Base-by-base conservation (phyloP, 2,888 invertebrate genomes). In the Phlogophora meticulosa region DNA sequence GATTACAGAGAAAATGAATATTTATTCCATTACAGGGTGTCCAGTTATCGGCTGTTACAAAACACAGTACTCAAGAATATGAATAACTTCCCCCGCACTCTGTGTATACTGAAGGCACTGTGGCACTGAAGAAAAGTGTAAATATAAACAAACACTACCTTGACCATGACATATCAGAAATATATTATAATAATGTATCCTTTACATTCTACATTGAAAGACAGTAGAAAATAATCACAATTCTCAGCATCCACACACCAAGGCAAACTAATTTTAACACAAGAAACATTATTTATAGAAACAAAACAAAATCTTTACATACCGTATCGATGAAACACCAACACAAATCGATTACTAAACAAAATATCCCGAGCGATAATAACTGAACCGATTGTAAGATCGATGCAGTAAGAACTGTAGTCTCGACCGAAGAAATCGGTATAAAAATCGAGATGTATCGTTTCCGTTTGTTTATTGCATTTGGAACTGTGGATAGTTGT, bases 361-460 rank as follows among this genome's bases (percentile, higher is more conserved):
- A 53, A 68, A 82, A 63, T 70, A 62, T 64, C 48, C 52, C 45
- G 55, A 53, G 9, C 51, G 17, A 28, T 63, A 81, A 81, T 73
- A 77, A 81, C 78, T 76, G 81, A 83, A 83, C 83, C 76, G 72
- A 80, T 67, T 74, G 59, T 58, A 71, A 69, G 82, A 85, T 87
- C 84, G 81, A 85, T 85, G 82, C 66, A 55, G 59, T 70, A 45
- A 57, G 65, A 67, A 88, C 87, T 87, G 87, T 83, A 81, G 74
- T 69, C 75, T 68, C 76, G 66, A 73, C 59, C 78, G 71, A 81
- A 76, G 84, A 83, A 78, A 84, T 85, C 80, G 81, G 67, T 74
- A 73, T 89, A 92, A 93, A 93, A 92, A 91, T 87, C 90, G 87
- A 86, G 82, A 90, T 89, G 85, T 86, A 88, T 85, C 83, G 87